Evolutionary conservation across 2,113 vertebrate species (phyloP), one percentile per base, ranked within the genome.

Genomic region (Seriola rivoliana): DNA sequence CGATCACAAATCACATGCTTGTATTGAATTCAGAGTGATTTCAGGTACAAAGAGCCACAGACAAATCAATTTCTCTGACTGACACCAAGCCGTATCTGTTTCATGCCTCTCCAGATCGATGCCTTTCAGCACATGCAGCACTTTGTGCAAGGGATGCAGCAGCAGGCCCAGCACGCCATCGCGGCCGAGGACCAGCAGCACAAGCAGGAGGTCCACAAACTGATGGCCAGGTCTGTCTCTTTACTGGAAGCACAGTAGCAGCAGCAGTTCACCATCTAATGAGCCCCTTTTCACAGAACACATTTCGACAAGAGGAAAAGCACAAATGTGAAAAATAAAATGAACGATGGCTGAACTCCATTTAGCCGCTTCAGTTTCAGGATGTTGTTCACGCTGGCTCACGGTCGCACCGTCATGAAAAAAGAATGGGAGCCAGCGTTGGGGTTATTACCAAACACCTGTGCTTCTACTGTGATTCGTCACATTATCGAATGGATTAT

Each of bases 41-140:
- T 36, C 1, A 29, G 8, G 3, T 38, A 40, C 13, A 69, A 60
- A 78, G 6, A 50, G 32, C 5, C 46, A 58, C 25, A 57, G 34
- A 69, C 55, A 40, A 48, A 58, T 19, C 1, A 6, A 14, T 29
- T 48, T 64, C 7, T 70, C 32, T 34, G 14, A 32, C 6, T 68
- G 68, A 71, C 46, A 38, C 23, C 1, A 19, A 8, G 16, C 10
- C 1, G 0, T 63, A 25, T 46, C n/a, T 59, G 21, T 78, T 4
- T 79, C 76, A 10, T 74, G 0, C 73, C 14, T 63, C 60, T 36
- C 0, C 94, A 99, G 98, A 99, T 99, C 0, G 98, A 99, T 0
- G 98, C 97, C 0, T 99, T 99, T 94, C 98, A 99, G 93, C 97
- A 99, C 93, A 99, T 99, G 98, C 98, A 99, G 91, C 98, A 97